Evolutionary conservation across 2,888 invertebrate species (phyloP).

Genomic region (Crossocerus cetratus): DNA sequence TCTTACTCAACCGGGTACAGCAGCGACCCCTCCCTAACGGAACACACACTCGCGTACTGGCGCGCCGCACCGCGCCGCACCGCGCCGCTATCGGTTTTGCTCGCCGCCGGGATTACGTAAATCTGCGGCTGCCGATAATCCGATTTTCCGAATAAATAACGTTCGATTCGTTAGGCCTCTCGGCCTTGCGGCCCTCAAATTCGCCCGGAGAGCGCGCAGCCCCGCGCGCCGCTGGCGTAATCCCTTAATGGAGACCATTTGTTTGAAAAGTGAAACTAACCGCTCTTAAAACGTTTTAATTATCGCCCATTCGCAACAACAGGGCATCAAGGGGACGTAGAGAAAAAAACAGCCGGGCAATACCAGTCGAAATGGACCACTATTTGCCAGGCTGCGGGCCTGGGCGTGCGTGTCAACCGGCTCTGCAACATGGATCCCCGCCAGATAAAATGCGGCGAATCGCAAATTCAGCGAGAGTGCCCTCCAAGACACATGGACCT

Average conservation of each 20-base stretch:
- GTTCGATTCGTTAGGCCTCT: conserved; percentile 40
- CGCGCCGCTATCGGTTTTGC: conserved; percentile 24
- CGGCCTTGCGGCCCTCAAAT: conserved; percentile 29
- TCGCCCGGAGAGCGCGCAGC: conserved; percentile 14
- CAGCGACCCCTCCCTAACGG: too few species aligned
- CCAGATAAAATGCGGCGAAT: too few species aligned
- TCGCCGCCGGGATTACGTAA: conserved; percentile 25
- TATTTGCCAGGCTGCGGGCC: too few species aligned
- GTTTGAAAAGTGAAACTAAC: conserved; percentile 15
- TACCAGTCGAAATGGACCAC: too few species aligned
- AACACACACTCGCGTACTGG: too few species aligned
- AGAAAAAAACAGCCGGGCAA: too few species aligned
- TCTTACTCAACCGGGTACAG: background rate
- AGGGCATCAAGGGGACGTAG: background rate
- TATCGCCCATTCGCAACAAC: background rate
- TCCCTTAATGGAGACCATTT: conserved; percentile 35
- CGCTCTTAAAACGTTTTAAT: background rate
- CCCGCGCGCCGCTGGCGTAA: too few species aligned
- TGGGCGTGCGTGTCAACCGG: too few species aligned
- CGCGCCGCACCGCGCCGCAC: background rate
- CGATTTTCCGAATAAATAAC: conserved; percentile 48
- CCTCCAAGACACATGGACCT: too few species aligned
- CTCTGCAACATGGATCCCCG: too few species aligned
- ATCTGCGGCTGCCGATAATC: conserved; percentile 38
- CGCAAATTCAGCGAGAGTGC: too few species aligned